Evolutionary conservation across 2,113 vertebrate species (phyloP), one percentile per base, ranked within the genome.

Genomic region (Fulmarus glacialis): DNA sequence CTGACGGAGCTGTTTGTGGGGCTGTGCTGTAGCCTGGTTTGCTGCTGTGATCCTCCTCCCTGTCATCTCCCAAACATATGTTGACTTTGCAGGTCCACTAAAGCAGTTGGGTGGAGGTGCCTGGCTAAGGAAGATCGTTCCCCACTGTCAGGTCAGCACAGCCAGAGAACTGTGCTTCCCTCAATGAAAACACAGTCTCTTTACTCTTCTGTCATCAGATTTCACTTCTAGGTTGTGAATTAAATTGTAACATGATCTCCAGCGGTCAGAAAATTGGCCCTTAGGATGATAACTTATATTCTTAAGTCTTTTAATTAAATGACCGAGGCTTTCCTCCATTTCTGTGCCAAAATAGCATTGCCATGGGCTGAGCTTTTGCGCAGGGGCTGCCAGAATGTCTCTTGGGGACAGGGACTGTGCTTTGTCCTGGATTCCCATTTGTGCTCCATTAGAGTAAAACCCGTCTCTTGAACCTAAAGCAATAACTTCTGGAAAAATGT

Each of bases 221-320:
- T 96, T 97, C 94, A 73, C 83, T 88, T 93, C 78, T 83, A 70
- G 91, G 67, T 91, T 89, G 91, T 83, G 95, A 96, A 96, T 96
- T 97, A 88, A 91, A 91, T 38, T 63, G 94, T 70, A 95, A 93
- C 3, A 1, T 83, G 94, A 97, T 95, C 94, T 91, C 78, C 67
- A 47, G 93, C 3, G 59, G 89, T 96, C 91, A 95, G 74, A 94
- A 95, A 94, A 94, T 83, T 89, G 91, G 87, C 94, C 94, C 93
- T 90, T 62, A 23, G 87, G 67, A 96, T 91, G 84, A 88, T 78
- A 70, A 52, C 94, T 93, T 94, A 75, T 82, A 89, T 72, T 89
- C 59, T 72, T 45, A 90, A 87, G 58, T 66, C 95, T 96, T 94
- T 90, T 96, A 93, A 96, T 97, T 96, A 97, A 94, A 70, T 86